A percentile compares a stretch with the other conserved stretches of the same genome.
These are phyloP conservation scores for Cinclus cinclus DNA, from an alignment of 2,113 vertebrate species.

Conservation along the genomic window DNA sequence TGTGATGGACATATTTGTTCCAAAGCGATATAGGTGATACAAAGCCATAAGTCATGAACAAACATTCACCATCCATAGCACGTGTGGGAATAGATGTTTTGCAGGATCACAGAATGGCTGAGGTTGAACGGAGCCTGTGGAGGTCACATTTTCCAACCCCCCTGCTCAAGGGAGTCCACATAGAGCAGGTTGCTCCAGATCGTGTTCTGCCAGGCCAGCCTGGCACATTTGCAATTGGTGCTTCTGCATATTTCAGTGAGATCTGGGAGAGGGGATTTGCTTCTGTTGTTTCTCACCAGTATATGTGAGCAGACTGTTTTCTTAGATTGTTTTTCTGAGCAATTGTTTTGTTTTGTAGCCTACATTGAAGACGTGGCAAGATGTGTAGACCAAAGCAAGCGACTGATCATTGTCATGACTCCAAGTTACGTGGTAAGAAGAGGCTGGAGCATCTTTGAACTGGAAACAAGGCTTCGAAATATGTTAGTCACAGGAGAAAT, in stretches of 20 bases:
- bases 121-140: background rate
- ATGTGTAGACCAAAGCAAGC: conserved; percentile 97
- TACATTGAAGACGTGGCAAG: conserved; percentile 98
- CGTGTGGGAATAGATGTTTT: background rate
- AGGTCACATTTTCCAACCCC: background rate
- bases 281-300: background rate
- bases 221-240: background rate
- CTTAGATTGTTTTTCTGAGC: conserved; percentile 34
- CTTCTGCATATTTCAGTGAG: background rate
- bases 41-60: background rate
- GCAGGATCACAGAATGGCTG: background rate
- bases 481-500: conserved; percentile 96
- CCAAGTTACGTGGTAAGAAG: conserved; percentile 96
- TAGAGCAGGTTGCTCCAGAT: background rate
- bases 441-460: conserved; percentile 99
- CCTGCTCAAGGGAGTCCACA: background rate
- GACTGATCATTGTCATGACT: conserved; percentile 98
- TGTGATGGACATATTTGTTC: background rate
- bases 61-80: fast-evolving
- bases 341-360: conserved; percentile 78
- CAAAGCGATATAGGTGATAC: background rate
- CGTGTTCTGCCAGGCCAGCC: background rate
- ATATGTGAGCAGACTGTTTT: background rate
- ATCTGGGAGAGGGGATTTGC: background rate
- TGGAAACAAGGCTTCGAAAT: conserved; percentile 96